Conservation (phyloP, 2,797 vertebrate genomes). For the Sebastiscus tertius region DNA sequence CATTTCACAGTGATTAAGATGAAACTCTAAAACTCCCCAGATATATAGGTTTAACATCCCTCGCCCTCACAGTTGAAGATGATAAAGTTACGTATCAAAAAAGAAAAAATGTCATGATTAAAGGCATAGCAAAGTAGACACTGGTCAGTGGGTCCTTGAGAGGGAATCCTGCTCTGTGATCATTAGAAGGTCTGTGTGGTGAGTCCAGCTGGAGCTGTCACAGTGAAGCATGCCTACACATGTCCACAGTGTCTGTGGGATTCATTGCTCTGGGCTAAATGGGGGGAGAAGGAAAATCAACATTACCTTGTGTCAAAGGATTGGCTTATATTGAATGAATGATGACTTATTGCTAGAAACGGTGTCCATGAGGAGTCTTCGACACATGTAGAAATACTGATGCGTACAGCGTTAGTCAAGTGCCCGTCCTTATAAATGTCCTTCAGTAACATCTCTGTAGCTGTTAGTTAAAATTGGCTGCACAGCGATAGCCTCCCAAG, state of each 20-base stretch:
- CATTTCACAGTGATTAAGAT: constrained; percentile 62
- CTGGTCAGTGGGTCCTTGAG: constrained; percentile 61
- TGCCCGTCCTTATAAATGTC: constrained; percentile 4
- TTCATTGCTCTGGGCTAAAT: constrained; percentile 59
- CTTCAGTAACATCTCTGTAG: constrained; percentile 8
- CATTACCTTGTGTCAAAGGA: constrained; percentile 63
- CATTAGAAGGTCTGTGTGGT: constrained; percentile 58
- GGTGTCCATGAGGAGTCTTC: constrained; percentile 37
- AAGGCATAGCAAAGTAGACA: constrained; percentile 43
- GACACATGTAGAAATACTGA: constrained; percentile 29
- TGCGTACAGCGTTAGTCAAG: constrained; percentile 12
- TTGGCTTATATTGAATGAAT: constrained; percentile 51
- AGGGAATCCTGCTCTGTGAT: constrained; percentile 67
- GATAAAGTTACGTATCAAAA: constrained; percentile 43
- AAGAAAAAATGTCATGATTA: constrained; percentile 26
- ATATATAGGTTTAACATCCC: constrained; percentile 41
- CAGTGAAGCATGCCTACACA: constrained; percentile 60
- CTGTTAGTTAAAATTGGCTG: constrained; percentile 18
- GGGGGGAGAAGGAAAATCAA: constrained; percentile 41
- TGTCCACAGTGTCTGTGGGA: constrained; percentile 56
- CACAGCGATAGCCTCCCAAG: constrained; percentile 1
- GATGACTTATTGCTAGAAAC: constrained; percentile 46
- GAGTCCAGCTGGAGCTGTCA: constrained; percentile 78
- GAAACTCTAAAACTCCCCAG: constrained; percentile 39
- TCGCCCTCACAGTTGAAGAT: constrained; percentile 6